Evolutionary conservation across 2,113 vertebrate genomes (phyloP), one percentile per base, ranked within the genome.

Genomic region (Odontesthes bonariensis): DNA sequence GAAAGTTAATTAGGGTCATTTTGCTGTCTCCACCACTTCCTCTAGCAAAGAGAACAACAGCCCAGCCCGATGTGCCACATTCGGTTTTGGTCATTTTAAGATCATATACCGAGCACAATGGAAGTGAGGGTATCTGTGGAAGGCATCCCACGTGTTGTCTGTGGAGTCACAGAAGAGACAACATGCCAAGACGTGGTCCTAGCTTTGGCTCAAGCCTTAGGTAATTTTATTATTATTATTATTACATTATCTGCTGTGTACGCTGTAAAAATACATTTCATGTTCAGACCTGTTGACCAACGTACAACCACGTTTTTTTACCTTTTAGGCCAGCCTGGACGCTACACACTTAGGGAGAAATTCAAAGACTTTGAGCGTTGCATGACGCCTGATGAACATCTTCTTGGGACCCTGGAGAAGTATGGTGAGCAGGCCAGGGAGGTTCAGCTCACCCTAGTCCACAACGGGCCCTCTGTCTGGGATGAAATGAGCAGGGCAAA

Each of bases 131-230:
- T 95, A 59, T 91, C 16, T 17, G 93, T 95, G 70, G 93, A 95
- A 0, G 90, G 93, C 11, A 46, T 94, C 59, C 91, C 88, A 8
- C 93, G 94, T 2, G 88, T 95, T 27, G 93, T 95, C 54, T 95
- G 95, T 68, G 94, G 94, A 1, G 86, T 95, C 13, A 94, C 93
- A 1, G 85, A 92, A 40, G 89, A 86, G 51, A 95, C 95, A 13
- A 95, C 94, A 13, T 95, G 94, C 73, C 94, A 95, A 58, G 94
- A 95, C 12, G 91, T 95, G 53, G 95, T 95, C 35, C 84, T 95
- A 9, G 93, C 88, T 5, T 73, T 95, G 88, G 95, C 95, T 63
- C 92, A 92, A 77, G 91, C 93, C 10, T 53, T 93, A 23, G 90
- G 95, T 95, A 87, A n/a, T n/a, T 69, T 90, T 85, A 54, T 12